Conservation (phyloP, 2,888 invertebrate species). For the Barypeithes pellucidus region DNA sequence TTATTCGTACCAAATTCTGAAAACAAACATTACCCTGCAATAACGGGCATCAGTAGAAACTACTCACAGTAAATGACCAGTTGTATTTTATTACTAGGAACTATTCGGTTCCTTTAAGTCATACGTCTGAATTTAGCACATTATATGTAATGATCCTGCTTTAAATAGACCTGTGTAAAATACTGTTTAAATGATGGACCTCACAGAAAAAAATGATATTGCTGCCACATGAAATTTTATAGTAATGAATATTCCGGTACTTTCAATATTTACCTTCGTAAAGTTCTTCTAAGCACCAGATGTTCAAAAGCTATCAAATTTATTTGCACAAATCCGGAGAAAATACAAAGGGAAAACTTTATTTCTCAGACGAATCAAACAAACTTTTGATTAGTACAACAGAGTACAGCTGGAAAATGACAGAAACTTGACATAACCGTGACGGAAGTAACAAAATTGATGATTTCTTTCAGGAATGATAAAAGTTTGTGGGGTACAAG, state of each 20-base stretch:
- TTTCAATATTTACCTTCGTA: not conserved
- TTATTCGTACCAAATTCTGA: too few species aligned
- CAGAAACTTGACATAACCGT: too few species aligned
- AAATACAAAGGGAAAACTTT: not conserved
- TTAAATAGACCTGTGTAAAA: conserved; percentile 30
- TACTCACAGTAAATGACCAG: too few species aligned
- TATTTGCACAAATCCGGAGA: not conserved
- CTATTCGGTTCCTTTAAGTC: conserved; percentile 17
- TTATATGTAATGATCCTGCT: conserved; percentile 10
- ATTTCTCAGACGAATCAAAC: not conserved
- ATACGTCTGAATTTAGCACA: not conserved
- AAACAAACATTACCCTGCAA: too few species aligned
- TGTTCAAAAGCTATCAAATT: not conserved
- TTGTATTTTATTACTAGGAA: not conserved
- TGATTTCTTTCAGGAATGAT: too few species aligned
- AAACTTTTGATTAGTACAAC: not conserved
- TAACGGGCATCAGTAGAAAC: too few species aligned
- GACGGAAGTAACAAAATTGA: too few species aligned
- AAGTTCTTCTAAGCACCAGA: not conserved
- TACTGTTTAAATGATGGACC: conserved; percentile 15
- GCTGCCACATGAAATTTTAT: conserved; percentile 13
- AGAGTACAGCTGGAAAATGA: too few species aligned
- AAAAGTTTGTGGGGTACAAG: too few species aligned
- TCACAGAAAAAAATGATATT: conserved; percentile 10
- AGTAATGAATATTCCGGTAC: not conserved